Evolutionary conservation across 2,888 invertebrate genomes (phyloP).

Genomic region (Argyra leucocephala): DNA sequence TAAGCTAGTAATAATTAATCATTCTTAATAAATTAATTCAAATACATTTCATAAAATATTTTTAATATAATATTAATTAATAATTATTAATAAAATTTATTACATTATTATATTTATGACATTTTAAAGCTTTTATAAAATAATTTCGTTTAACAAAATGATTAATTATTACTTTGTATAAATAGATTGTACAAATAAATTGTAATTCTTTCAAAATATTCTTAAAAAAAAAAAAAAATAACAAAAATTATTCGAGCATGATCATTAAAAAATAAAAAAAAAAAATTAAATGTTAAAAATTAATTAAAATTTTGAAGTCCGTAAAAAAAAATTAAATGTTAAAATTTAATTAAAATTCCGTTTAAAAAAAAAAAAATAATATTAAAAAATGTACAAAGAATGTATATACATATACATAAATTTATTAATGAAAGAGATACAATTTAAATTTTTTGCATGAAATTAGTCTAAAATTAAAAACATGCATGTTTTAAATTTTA

Average conservation of each 20-base stretch:
- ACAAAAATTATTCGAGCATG: background rate
- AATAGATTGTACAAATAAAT: background rate
- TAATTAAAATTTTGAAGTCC: too few species aligned
- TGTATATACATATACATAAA: too few species aligned
- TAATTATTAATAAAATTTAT: too few species aligned
- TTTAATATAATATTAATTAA: too few species aligned
- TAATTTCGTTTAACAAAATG: too few species aligned
- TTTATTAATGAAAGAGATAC: background rate
- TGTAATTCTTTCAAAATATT: background rate
- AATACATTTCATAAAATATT: too few species aligned
- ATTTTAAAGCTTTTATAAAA: too few species aligned
- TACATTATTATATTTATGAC: too few species aligned
- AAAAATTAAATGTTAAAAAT: background rate
- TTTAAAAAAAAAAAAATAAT: background rate
- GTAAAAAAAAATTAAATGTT: background rate
- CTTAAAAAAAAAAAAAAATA: background rate
- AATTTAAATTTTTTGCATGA: background rate
- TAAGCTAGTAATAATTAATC: too few species aligned
- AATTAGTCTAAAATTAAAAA: background rate
- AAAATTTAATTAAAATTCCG: too few species aligned
- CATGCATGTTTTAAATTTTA: constrained; percentile 10
- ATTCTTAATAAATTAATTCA: too few species aligned
- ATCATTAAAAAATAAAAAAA: background rate
- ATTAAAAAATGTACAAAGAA: background rate
- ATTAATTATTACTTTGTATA: too few species aligned